Evolutionary conservation across 2,797 vertebrate genomes (phyloP).

Genomic region (Pelochelys cantorii): DNA sequence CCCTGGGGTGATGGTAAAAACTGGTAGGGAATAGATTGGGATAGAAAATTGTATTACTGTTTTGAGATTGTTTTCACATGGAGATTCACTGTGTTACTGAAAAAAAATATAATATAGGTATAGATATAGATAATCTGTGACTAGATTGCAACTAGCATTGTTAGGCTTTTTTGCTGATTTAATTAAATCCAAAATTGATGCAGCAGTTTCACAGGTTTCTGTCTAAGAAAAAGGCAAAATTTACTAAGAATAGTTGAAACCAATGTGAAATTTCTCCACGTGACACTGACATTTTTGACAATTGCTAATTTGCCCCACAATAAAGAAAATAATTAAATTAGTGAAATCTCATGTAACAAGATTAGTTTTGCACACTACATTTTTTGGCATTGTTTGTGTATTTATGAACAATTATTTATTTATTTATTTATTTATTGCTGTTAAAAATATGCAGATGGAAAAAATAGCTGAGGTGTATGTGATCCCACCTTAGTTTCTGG

Average conservation of each 20-base stretch:
- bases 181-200: not conserved
- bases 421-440: not conserved
- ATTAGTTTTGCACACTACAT: not conserved
- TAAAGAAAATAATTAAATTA: not conserved
- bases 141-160: not conserved
- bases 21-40: rapidly evolving
- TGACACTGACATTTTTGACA: not conserved
- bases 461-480: not conserved
- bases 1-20: not conserved
- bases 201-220: not conserved
- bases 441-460: not conserved
- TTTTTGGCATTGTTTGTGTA: not conserved
- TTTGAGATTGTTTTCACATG: not conserved
- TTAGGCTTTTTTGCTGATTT: not conserved
- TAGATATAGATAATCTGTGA: not conserved
- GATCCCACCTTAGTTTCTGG: not conserved
- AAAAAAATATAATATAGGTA: not conserved
- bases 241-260: not conserved
- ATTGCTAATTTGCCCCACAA: not conserved
- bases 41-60: not conserved
- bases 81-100: not conserved
- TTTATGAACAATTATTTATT: not conserved
- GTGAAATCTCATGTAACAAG: not conserved
- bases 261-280: not conserved
- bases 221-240: not conserved